Conservation (phyloP, 2,113 vertebrate species). For the Mobula birostris region DNA sequence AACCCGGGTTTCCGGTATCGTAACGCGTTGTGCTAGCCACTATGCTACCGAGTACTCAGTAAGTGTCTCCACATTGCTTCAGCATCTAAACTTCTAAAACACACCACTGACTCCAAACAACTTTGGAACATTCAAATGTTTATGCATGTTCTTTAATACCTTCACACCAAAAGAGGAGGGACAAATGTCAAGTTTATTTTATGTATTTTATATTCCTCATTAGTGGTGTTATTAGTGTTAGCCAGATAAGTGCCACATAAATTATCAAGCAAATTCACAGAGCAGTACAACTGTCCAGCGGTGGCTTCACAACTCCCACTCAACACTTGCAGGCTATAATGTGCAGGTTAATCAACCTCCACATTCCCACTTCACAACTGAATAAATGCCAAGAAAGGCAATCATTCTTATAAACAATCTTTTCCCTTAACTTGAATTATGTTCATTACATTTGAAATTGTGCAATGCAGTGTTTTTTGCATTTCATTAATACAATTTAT, state of each 20-base stretch:
- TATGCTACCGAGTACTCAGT: too few relatives aligned
- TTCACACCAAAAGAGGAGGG: not conserved
- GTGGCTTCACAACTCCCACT: not conserved
- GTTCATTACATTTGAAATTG: too few relatives aligned
- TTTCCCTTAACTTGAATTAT: too few relatives aligned
- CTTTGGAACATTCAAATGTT: too few relatives aligned
- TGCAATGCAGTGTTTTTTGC: not conserved
- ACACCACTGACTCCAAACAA: too few relatives aligned
- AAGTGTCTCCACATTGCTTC: too few relatives aligned
- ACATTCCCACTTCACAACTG: not conserved
- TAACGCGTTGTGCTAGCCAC: too few relatives aligned
- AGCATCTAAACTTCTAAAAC: too few relatives aligned
- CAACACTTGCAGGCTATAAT: not conserved
- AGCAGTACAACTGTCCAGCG: too few relatives aligned
- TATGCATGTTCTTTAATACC: not conserved
- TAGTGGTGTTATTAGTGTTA: not conserved
- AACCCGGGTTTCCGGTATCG: too few relatives aligned
- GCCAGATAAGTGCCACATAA: not conserved
- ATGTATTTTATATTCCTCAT: not conserved
- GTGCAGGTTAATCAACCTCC: not conserved
- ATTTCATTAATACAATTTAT: not conserved
- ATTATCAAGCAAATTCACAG: too few relatives aligned
- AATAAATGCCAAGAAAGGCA: not conserved
- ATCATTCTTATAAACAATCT: not conserved
- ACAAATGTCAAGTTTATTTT: not conserved